phyloP scores from a whole-genome alignment of 2,797 vertebrate genomes.

The Anguilla marmorata region DNA sequence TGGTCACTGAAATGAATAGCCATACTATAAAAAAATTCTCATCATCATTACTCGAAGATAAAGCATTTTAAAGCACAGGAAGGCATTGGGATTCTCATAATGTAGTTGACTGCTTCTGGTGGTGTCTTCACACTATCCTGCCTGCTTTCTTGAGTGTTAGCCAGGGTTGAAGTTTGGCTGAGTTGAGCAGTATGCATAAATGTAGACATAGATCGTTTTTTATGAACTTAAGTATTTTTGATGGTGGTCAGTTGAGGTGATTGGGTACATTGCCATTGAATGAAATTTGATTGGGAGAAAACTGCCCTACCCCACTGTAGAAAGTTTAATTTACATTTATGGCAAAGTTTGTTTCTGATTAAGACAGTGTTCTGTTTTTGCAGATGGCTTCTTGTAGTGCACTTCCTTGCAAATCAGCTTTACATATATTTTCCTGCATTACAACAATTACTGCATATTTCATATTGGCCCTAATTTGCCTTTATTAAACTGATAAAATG shows the following conservation, averaged over 20 bases:
- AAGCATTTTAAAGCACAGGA: background rate
- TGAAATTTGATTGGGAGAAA: slow-evolving; percentile 53
- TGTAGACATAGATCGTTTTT: background rate
- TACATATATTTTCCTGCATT: slow-evolving; percentile 72
- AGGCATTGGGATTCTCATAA: background rate
- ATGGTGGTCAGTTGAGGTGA: background rate
- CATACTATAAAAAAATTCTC: background rate
- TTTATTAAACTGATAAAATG: slow-evolving; percentile 93
- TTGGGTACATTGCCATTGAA: background rate
- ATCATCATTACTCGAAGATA: background rate
- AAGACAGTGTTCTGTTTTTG: slow-evolving; percentile 64
- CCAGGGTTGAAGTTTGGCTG: background rate
- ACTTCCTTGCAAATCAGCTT: slow-evolving; percentile 64
- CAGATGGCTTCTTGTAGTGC: slow-evolving; percentile 59
- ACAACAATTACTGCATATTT: slow-evolving; percentile 80
- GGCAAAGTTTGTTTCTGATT: slow-evolving; percentile 61
- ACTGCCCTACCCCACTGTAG: slow-evolving; percentile 54
- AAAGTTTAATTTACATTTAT: slow-evolving; percentile 60
- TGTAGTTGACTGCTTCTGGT: background rate
- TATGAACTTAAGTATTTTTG: background rate
- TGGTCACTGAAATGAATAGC: background rate
- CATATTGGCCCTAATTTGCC: slow-evolving; percentile 87
- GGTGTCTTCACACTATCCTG: background rate
- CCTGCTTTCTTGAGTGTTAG: background rate
- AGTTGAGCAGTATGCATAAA: background rate